Conservation (phyloP, 2,113 vertebrate genomes). For the Vanacampus margaritifer region DNA sequence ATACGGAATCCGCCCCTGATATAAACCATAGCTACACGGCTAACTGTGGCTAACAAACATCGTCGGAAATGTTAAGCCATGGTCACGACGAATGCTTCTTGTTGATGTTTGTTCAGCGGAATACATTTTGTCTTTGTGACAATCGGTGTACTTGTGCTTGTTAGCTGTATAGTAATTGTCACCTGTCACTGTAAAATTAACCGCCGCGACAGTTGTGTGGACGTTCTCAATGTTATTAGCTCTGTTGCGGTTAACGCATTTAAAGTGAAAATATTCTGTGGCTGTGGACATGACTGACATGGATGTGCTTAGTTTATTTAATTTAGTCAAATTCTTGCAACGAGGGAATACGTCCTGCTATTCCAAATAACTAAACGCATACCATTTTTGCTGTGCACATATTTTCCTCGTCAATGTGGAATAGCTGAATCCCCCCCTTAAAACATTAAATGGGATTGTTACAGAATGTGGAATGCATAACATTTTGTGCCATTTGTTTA, state of each 20-base stretch:
- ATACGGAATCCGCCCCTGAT: constrained; percentile 36
- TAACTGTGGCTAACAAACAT: constrained; percentile 9
- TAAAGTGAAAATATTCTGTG: not conserved
- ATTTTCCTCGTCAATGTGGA: not conserved
- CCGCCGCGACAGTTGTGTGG: not conserved
- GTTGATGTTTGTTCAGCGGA: not conserved
- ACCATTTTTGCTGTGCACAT: not conserved
- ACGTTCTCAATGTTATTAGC: not conserved
- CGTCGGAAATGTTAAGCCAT: not conserved
- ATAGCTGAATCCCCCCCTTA: not conserved
- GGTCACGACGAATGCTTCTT: not conserved
- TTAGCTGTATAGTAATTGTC: constrained; percentile 8
- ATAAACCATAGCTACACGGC: constrained; percentile 11
- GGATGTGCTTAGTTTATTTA: not conserved
- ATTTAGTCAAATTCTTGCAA: not conserved
- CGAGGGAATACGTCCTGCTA: not conserved
- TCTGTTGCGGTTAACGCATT: not conserved
- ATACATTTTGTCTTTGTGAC: not conserved
- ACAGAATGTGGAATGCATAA: not conserved
- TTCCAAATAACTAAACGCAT: not conserved
- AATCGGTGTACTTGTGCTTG: constrained; percentile 5
- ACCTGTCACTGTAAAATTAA: not conserved
- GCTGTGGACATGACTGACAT: not conserved
- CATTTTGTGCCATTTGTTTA: not conserved
- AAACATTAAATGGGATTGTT: not conserved